These are phyloP conservation scores for Rhabdomys dilectus DNA, from an alignment of 2,113 vertebrate genomes.

Conservation along the genomic window DNA sequence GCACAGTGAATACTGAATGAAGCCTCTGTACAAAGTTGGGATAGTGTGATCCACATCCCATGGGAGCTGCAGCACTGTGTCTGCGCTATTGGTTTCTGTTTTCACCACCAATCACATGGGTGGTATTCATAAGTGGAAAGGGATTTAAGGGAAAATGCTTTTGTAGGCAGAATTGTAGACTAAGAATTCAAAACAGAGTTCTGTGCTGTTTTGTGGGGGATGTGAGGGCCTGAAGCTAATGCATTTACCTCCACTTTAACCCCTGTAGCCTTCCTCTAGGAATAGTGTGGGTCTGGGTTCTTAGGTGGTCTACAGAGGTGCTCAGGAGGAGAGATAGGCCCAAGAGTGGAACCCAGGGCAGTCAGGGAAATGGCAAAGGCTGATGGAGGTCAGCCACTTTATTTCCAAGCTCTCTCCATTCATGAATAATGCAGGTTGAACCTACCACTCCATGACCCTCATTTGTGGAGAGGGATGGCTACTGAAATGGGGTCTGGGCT, in stretches of 20 bases:
- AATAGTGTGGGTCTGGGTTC: not conserved
- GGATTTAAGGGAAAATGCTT: not conserved
- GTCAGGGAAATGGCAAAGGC: not conserved
- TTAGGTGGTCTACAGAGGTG: not conserved
- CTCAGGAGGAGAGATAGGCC: not conserved
- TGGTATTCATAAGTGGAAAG: not conserved
- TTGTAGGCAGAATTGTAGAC: not conserved
- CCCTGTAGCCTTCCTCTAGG: too few relatives aligned
- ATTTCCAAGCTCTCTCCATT: not conserved
- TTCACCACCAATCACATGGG: accelerated
- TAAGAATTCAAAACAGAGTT: not conserved
- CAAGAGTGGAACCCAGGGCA: not conserved
- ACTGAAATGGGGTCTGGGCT: too few relatives aligned
- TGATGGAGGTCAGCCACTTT: not conserved
- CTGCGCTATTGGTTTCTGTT: accelerated
- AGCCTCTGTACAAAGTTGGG: not conserved
- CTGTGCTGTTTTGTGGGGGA: not conserved
- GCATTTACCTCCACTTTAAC: not conserved
- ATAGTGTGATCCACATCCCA: not conserved
- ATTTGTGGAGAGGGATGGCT: not conserved
- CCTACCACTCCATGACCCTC: not conserved
- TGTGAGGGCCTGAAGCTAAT: not conserved
- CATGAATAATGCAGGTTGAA: too few relatives aligned
- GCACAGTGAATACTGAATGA: not conserved
- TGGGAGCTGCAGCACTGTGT: not conserved